Conservation (phyloP, 2,888 invertebrate species). For the Argynnis bischoffii region DNA sequence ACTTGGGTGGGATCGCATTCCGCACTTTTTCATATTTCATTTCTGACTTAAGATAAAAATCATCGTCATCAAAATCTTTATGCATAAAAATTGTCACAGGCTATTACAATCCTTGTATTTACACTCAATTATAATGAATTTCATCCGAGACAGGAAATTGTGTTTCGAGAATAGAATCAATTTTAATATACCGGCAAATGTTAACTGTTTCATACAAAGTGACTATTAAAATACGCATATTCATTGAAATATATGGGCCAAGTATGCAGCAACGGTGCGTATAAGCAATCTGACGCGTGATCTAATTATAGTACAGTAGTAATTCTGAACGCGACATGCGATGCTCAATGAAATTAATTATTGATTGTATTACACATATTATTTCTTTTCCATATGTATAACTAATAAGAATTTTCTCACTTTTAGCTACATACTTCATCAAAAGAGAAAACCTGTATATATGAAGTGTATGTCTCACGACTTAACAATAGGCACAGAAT, state of each 20-base stretch:
- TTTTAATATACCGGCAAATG: slow-evolving; percentile 13
- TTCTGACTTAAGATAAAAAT: too few species aligned
- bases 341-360: slow-evolving; percentile 53
- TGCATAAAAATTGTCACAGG: neutral
- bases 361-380: slow-evolving; percentile 35
- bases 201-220: slow-evolving; percentile 24
- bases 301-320: slow-evolving; percentile 64
- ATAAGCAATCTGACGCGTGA: slow-evolving; percentile 61
- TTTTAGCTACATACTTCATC: neutral
- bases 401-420: neutral
- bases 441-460: neutral
- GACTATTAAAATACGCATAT: slow-evolving; percentile 32
- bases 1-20: slow-evolving; percentile 18
- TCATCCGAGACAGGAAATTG: slow-evolving; percentile 16
- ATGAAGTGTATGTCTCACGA: slow-evolving; percentile 3
- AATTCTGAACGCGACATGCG: slow-evolving; percentile 56
- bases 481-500: slow-evolving; percentile 24
- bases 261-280: slow-evolving; percentile 62
- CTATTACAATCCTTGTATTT: neutral
- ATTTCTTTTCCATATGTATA: slow-evolving; percentile 25
- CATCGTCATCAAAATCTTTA: too few species aligned
- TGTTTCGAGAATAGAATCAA: slow-evolving; percentile 4
- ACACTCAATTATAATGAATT: neutral
- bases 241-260: slow-evolving; percentile 58
- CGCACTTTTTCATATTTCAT: too few species aligned